These are phyloP conservation scores for Zaprionus camerounensis DNA, from an alignment of 1,140 invertebrate species.

Conservation along the genomic window DNA sequence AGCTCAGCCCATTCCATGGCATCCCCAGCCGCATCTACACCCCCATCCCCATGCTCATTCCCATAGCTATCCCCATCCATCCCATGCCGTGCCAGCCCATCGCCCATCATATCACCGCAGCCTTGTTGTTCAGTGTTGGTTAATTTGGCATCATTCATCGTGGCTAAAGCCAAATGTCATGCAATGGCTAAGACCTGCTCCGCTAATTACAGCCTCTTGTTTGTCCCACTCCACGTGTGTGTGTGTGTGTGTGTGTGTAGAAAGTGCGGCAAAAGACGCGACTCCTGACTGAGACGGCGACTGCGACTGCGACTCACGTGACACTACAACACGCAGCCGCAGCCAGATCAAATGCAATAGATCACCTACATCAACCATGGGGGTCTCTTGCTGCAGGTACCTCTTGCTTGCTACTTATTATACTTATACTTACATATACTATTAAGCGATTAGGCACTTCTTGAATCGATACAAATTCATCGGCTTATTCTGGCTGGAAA, in stretches of 20 bases:
- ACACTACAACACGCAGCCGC: constrained; percentile 39
- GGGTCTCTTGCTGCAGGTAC: not conserved
- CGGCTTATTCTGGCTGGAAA: too few relatives aligned
- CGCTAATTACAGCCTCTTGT: constrained; percentile 75
- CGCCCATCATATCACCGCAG: not conserved
- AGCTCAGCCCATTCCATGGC: constrained; percentile 8
- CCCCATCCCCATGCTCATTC: not conserved
- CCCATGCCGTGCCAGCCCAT: constrained; percentile 4
- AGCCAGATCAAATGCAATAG: constrained; percentile 57
- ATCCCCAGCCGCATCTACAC: constrained; percentile 3
- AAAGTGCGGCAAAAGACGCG: constrained; percentile 33
- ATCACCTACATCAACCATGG: constrained; percentile 36
- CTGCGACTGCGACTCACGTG: constrained; percentile 43
- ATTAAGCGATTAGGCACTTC: too few relatives aligned
- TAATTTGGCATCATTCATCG: constrained; percentile 73
- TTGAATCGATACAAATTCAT: too few relatives aligned
- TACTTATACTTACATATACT: not conserved
- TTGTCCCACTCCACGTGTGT: constrained; percentile 7
- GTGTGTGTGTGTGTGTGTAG: not conserved
- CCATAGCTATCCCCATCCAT: too few relatives aligned
- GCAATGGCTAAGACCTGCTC: constrained; percentile 54
- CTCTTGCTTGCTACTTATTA: too few relatives aligned
- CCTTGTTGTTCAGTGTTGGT: constrained; percentile 33
- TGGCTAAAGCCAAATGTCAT: constrained; percentile 71
- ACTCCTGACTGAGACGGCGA: constrained; percentile 3